These are phyloP conservation scores for Apeltes quadracus DNA, from an alignment of 2,113 vertebrate species.

Conservation along the genomic window DNA sequence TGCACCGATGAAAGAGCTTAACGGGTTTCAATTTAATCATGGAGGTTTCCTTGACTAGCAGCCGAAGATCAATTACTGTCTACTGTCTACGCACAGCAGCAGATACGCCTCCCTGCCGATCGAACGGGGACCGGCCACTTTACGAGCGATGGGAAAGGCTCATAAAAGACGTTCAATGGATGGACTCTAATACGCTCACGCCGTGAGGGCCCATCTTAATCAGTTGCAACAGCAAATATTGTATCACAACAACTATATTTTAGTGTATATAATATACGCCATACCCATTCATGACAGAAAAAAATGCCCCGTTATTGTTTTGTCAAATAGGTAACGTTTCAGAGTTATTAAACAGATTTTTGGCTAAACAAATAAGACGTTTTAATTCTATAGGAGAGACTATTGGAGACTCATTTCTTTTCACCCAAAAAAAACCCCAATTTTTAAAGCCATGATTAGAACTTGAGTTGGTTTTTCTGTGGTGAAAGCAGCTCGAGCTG, in stretches of 20 bases:
- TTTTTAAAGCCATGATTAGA: neutral
- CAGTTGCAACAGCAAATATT: neutral
- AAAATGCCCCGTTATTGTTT: no score
- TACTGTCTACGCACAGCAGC: conserved; percentile 20
- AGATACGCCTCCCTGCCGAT: conserved; percentile 14
- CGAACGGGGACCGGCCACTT: neutral
- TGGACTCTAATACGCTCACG: neutral
- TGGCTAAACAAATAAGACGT: no score
- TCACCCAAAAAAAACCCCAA: no score
- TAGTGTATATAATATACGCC: neutral
- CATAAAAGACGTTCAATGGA: neutral
- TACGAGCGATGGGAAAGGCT: neutral
- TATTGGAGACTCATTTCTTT: no score
- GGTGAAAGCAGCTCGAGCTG: neutral
- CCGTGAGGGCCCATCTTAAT: neutral
- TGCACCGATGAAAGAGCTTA: conserved; percentile 16
- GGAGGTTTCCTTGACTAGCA: conserved; percentile 32
- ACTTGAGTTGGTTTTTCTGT: neutral
- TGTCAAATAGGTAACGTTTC: no score
- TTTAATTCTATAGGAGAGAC: no score
- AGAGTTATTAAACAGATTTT: no score
- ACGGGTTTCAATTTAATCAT: conserved; percentile 57
- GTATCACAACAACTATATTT: neutral
- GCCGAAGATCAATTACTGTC: conserved; percentile 53
- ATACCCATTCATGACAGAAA: neutral